Evolutionary conservation across 1,140 invertebrate genomes (phyloP).

Genomic region (Tetragnatha versicolor): DNA sequence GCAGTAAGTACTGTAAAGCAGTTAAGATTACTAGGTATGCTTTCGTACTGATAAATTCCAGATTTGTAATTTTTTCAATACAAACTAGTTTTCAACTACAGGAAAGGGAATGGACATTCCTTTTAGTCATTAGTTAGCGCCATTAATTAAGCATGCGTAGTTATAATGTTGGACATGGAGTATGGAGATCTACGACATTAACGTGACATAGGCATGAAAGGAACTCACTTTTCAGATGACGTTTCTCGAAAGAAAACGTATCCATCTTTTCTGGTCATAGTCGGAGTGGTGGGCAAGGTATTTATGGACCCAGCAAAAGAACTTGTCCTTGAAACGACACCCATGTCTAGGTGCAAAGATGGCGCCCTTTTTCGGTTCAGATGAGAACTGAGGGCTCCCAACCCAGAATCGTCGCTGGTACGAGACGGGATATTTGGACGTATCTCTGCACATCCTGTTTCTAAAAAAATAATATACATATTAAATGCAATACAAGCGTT

Average conservation of each 20-base stretch:
- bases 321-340: constrained; percentile 47
- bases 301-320: constrained; percentile 55
- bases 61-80: no score
- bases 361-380: constrained; percentile 24
- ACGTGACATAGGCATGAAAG: no score
- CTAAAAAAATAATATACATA: neutral
- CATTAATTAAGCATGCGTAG: no score
- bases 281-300: constrained; percentile 49
- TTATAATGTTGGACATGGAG: no score
- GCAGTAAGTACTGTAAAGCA: no score
- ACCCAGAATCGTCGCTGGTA: constrained; percentile 39
- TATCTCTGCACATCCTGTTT: constrained; percentile 29
- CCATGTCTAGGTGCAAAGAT: constrained; percentile 36
- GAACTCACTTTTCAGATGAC: constrained; percentile 36
- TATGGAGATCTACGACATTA: no score
- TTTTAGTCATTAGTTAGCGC: no score
- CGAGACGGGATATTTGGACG: constrained; percentile 34
- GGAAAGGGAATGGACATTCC: no score
- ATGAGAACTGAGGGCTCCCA: constrained; percentile 19
- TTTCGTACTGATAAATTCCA: no score
- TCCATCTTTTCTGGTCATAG: constrained; percentile 31
- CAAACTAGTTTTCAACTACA: no score
- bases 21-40: no score
- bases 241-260: constrained; percentile 37
- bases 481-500: no score